These are phyloP conservation scores for Agrenia bidenticulata DNA, from an alignment of 2,888 invertebrate species.

Conservation along the genomic window DNA sequence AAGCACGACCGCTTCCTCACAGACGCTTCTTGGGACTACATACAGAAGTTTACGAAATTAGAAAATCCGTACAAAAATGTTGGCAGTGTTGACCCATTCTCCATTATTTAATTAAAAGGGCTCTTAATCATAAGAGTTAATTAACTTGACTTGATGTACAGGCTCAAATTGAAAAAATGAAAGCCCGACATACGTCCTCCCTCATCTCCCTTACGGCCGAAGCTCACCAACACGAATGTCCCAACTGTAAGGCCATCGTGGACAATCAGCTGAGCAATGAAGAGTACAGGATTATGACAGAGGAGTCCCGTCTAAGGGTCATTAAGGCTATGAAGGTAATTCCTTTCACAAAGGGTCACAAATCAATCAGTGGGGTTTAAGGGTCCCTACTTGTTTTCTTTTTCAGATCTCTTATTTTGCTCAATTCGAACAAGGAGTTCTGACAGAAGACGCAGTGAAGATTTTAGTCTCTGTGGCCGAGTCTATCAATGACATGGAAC, in stretches of 20 bases:
- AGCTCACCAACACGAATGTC: slow-evolving; percentile 20
- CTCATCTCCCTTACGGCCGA: background rate
- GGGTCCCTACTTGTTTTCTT: background rate
- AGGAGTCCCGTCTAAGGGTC: slow-evolving; percentile 64
- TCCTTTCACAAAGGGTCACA: background rate
- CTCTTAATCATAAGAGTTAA: too few species aligned
- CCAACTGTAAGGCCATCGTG: slow-evolving; percentile 54
- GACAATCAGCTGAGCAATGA: slow-evolving; percentile 63
- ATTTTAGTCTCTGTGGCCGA: slow-evolving; percentile 63
- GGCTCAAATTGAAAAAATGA: background rate
- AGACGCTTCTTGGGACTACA: slow-evolving; percentile 66
- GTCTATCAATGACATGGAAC: slow-evolving; percentile 60
- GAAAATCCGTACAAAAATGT: slow-evolving; percentile 63
- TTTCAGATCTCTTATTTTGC: slow-evolving; percentile 63
- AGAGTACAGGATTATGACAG: slow-evolving; percentile 63
- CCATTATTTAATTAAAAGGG: too few species aligned
- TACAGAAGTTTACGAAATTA: slow-evolving; percentile 62
- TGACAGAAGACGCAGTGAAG: slow-evolving; percentile 64
- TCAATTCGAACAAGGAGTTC: slow-evolving; percentile 66
- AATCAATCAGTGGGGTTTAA: too few species aligned
- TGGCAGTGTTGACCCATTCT: background rate
- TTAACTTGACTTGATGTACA: too few species aligned
- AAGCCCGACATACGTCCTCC: background rate
- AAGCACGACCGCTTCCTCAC: slow-evolving; percentile 67
- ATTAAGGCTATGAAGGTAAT: slow-evolving; percentile 62